A percentile compares a stretch with the other conserved stretches of the same genome.
These are phyloP conservation scores for Hydraecia micacea DNA, from an alignment of 2,888 invertebrate species.

Conservation along the genomic window DNA sequence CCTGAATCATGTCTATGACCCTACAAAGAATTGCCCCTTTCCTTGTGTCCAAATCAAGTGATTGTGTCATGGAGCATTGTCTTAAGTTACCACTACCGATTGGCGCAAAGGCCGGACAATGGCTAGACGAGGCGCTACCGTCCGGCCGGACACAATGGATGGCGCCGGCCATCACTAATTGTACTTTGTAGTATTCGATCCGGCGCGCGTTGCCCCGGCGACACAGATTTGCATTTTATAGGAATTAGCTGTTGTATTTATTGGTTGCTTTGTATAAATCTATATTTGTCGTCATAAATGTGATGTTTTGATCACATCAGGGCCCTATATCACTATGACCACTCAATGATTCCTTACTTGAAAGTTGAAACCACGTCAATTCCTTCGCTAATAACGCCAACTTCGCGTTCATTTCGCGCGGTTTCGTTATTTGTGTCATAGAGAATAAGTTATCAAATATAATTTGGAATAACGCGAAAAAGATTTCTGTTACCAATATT, in stretches of 20 bases:
- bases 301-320: background rate
- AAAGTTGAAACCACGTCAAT: too few relatives aligned
- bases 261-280: constrained; percentile 1
- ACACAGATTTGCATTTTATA: constrained; percentile 47
- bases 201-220: constrained; percentile 25
- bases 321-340: too few relatives aligned
- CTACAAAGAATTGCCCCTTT: constrained; percentile 16
- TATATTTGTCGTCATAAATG: constrained; percentile 1
- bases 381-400: too few relatives aligned
- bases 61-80: constrained; percentile 58
- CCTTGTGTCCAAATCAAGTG: constrained; percentile 37
- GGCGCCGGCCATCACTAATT: constrained; percentile 61
- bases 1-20: constrained; percentile 3
- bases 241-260: constrained; percentile 14
- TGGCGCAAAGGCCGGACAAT: constrained; percentile 52
- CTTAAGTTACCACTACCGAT: constrained; percentile 41
- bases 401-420: too few relatives aligned
- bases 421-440: too few relatives aligned
- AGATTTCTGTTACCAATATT: background rate
- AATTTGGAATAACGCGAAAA: background rate
- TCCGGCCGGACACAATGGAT: constrained; percentile 58
- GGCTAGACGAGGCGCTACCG: constrained; percentile 60
- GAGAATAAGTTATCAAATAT: background rate
- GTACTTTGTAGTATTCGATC: constrained; percentile 50
- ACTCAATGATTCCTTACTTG: too few relatives aligned